These are phyloP conservation scores for Drosophila affinis DNA, from an alignment of 2,888 invertebrate species.

Conservation along the genomic window DNA sequence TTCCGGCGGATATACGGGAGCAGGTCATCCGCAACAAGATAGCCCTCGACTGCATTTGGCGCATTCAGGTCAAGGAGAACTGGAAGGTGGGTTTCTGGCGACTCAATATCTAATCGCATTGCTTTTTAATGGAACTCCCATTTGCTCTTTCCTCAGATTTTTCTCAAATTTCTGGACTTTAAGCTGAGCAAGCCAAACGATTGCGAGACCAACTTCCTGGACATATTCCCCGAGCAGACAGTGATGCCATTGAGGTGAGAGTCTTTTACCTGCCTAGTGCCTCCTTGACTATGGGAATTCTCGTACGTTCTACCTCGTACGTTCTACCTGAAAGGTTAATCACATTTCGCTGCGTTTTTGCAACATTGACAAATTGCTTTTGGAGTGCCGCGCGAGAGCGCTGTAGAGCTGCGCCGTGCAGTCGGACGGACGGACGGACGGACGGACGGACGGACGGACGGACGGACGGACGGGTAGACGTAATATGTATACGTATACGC, in stretches of 20 bases:
- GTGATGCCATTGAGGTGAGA: constrained; percentile 86
- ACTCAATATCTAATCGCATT: background rate
- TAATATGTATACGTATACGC: constrained; percentile 15
- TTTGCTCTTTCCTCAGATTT: constrained; percentile 86
- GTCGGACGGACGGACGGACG: constrained; percentile 2
- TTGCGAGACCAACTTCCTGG: constrained; percentile 90
- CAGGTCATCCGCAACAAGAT: constrained; percentile 85
- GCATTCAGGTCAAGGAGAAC: constrained; percentile 86
- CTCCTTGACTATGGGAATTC: background rate
- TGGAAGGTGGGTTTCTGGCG: constrained; percentile 86
- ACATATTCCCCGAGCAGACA: constrained; percentile 88
- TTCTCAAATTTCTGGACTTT: constrained; percentile 88
- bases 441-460: no score
- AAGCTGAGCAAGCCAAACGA: constrained; percentile 89
- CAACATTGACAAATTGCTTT: background rate
- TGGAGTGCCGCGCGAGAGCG: no score
- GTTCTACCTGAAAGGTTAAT: constrained; percentile 8
- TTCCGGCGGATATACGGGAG: constrained; percentile 85
- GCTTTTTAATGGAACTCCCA: background rate
- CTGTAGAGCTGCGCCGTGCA: constrained; percentile 1
- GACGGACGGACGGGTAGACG: background rate
- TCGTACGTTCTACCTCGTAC: no score
- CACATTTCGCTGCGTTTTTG: constrained; percentile 11
- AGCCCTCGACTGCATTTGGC: constrained; percentile 90
- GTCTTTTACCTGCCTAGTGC: constrained; percentile 13